Evolutionary conservation across 2,113 vertebrate species (phyloP), one percentile per base, ranked within the genome.

Genomic region (Uria lomvia): DNA sequence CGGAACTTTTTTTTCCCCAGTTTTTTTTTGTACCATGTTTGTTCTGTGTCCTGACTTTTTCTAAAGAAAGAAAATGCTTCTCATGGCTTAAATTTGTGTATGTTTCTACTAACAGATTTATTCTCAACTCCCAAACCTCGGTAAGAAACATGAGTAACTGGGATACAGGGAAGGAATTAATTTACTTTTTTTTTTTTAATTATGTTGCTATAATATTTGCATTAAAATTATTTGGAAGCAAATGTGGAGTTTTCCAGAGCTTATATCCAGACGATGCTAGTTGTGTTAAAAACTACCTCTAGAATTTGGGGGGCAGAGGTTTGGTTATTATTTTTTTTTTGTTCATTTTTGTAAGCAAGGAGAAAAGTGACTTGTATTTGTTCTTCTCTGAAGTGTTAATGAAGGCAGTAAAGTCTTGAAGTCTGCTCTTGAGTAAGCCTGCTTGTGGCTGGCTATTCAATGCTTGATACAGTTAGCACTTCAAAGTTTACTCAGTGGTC

Each of bases 221-320:
- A 16, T 66, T 53, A n/a, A 70, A 77, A 45, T 58, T 42, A 40
- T 24, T 65, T 52, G 15, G 16, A 83, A 23, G 15, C 16, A 76
- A 47, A 47, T 71, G 4, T 38, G 36, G 26, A 30, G 4, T 76
- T 85, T 71, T 56, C 36, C 23, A 40, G 47, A 32, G 23, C 21
- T 71, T 52, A 17, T 40, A 63, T 58, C 22, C n/a, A 29, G 29
- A 73, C 14, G 13, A 73, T 2, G 10, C 14, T 62, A 10, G 66
- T 86, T 78, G 78, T 49, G 13, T 56, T 67, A n/a, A 86, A 70
- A 88, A 77, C 7, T 42, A n/a, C 10, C 15, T 79, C 15, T 40
- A 34, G 8, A 82, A 45, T 49, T 86, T 1, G 3, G 5, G 5
- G 4, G 7, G 1, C 19, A 42, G 7, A 3, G 24, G 24, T n/a